Evolutionary conservation across 2,113 vertebrate genomes (phyloP).

Genomic region (Peromyscus polionotus): DNA sequence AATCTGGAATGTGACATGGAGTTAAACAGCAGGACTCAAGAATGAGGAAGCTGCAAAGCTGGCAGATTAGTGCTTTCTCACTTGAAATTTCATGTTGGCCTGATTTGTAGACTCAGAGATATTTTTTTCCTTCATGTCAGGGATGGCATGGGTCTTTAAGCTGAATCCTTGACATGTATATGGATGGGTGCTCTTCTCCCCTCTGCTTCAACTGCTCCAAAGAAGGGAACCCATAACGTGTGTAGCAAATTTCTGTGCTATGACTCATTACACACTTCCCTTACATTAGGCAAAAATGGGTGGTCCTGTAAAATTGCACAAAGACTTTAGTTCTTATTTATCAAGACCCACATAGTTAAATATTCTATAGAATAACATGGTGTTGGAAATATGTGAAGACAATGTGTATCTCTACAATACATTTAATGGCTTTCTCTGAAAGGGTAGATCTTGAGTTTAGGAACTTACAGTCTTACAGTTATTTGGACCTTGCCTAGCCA

Average conservation of each 20-base stretch:
- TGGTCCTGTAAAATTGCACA: neutral
- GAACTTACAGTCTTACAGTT: neutral
- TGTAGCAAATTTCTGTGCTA: neutral
- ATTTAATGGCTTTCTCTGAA: neutral
- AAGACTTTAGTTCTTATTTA: neutral
- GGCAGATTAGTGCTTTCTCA: neutral
- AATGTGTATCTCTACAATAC: neutral
- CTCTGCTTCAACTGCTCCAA: neutral
- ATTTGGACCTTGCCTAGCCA: neutral
- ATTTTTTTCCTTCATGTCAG: neutral
- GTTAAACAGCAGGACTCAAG: neutral
- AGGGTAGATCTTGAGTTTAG: neutral
- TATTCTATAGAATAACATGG: neutral
- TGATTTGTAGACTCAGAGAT: neutral
- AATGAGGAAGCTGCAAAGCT: neutral
- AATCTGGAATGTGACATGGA: neutral
- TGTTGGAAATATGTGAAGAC: neutral
- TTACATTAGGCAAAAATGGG: neutral
- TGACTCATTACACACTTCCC: neutral
- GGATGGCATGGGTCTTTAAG: neutral
- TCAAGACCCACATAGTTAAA: neutral
- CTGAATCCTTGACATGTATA: neutral
- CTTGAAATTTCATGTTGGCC: slow-evolving; percentile 8
- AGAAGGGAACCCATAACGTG: neutral
- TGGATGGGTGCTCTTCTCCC: neutral